Conservation (phyloP, 2,113 vertebrate genomes). For the Strigops habroptila region DNA sequence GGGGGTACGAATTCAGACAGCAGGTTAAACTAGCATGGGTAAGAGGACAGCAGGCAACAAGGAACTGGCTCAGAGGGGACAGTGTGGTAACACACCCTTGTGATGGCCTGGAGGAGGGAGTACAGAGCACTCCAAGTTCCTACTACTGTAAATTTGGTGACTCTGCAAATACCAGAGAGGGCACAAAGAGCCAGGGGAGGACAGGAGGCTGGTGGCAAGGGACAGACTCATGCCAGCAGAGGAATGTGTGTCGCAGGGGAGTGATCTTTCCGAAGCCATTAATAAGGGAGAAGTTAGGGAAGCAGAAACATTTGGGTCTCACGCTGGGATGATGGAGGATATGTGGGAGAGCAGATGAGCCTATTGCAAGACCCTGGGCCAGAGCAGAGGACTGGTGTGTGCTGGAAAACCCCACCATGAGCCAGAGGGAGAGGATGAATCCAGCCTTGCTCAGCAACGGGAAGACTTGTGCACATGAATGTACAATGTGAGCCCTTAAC, state of each 20-base stretch:
- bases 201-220: neutral
- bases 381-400: neutral
- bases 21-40: neutral
- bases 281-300: neutral
- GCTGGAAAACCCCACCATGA: neutral
- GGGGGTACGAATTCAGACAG: neutral
- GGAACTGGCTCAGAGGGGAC: fast-evolving
- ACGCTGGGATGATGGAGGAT: neutral
- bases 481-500: fast-evolving
- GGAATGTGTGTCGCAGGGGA: fast-evolving
- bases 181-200: neutral
- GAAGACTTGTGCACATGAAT: neutral
- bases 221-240: neutral
- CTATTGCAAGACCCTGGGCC: fast-evolving
- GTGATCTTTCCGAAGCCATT: neutral
- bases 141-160: neutral
- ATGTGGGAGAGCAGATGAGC: neutral
- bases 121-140: fast-evolving
- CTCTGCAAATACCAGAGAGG: neutral
- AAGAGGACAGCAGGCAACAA: fast-evolving
- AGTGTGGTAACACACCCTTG: fast-evolving
- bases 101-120: neutral
- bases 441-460: neutral
- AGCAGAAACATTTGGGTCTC: neutral
- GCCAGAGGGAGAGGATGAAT: neutral